These are phyloP conservation scores for Pteropus alecto DNA, from an alignment of 2,113 vertebrate genomes.

Conservation along the genomic window DNA sequence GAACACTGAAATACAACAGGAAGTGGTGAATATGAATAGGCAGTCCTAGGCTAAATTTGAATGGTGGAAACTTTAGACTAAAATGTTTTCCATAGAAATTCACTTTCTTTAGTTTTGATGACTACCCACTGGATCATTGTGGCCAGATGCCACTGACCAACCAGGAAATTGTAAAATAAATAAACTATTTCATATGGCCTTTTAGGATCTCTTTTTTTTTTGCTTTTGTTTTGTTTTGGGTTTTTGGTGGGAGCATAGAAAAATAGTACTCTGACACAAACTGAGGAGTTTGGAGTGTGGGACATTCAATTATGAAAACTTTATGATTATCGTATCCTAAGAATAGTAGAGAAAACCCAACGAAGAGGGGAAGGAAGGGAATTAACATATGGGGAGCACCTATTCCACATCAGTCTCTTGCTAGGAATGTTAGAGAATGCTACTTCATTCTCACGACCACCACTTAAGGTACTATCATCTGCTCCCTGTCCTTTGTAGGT, in stretches of 20 bases:
- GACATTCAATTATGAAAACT: neutral
- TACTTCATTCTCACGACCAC: neutral
- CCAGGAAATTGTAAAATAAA: constrained; percentile 58
- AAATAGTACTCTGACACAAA: neutral
- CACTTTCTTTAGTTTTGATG: constrained; percentile 69
- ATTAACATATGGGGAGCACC: neutral
- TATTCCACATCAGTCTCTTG: neutral
- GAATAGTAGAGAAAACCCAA: neutral
- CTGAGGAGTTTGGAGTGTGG: neutral
- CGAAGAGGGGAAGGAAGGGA: neutral
- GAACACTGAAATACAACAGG: constrained; percentile 44
- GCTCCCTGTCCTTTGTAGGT: neutral
- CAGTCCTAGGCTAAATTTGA: constrained; percentile 46
- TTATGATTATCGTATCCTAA: neutral
- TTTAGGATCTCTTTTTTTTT: neutral
- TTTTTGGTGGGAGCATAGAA: neutral
- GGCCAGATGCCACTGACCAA: constrained; percentile 42
- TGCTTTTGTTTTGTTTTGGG: neutral
- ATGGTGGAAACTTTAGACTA: constrained; percentile 55
- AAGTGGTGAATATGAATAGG: constrained; percentile 45
- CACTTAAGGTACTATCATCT: neutral
- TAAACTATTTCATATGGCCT: constrained; percentile 4
- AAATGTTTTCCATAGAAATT: constrained; percentile 47
- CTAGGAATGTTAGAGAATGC: neutral
- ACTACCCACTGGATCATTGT: constrained; percentile 36